phyloP scores from a whole-genome alignment of 2,888 invertebrate genomes.

The Philereme vetulata region DNA sequence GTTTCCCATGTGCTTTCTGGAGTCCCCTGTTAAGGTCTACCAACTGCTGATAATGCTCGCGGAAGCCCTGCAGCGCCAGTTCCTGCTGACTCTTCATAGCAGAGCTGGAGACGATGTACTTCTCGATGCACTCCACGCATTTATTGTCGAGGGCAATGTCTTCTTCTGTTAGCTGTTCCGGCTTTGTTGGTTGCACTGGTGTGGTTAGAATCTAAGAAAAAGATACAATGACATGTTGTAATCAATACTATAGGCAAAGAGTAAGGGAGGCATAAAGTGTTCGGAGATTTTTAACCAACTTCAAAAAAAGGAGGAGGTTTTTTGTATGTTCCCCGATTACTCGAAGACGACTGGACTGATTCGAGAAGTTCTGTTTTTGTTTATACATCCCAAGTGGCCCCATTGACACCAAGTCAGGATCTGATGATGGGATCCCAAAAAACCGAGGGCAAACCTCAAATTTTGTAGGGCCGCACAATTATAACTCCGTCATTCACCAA shows the following conservation, averaged over 20 bases:
- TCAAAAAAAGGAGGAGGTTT: too few species aligned
- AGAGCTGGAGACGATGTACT: constrained; percentile 85
- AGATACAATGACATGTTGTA: neutral
- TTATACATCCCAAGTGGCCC: too few species aligned
- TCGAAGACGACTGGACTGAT: too few species aligned
- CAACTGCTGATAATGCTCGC: constrained; percentile 85
- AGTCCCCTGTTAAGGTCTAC: constrained; percentile 85
- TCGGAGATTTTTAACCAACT: too few species aligned
- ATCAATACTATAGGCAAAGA: neutral
- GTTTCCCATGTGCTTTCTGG: constrained; percentile 86
- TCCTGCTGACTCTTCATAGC: constrained; percentile 87
- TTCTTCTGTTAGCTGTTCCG: constrained; percentile 79
- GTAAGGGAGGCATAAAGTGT: too few species aligned
- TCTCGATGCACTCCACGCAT: constrained; percentile 83
- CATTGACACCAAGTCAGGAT: too few species aligned
- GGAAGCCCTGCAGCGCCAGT: constrained; percentile 88
- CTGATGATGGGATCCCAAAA: too few species aligned
- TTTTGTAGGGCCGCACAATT: too few species aligned
- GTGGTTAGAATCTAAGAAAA: constrained; percentile 68
- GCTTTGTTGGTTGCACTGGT: constrained; percentile 69
- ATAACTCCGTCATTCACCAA: too few species aligned
- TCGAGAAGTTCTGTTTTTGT: too few species aligned
- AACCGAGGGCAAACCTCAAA: too few species aligned
- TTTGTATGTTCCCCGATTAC: too few species aligned
- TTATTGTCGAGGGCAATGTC: constrained; percentile 81